Percentiles rank a stretch among this genome's conserved stretches.
Conservation (phyloP, 1,140 invertebrate genomes). For the Oedothorax gibbosus region DNA sequence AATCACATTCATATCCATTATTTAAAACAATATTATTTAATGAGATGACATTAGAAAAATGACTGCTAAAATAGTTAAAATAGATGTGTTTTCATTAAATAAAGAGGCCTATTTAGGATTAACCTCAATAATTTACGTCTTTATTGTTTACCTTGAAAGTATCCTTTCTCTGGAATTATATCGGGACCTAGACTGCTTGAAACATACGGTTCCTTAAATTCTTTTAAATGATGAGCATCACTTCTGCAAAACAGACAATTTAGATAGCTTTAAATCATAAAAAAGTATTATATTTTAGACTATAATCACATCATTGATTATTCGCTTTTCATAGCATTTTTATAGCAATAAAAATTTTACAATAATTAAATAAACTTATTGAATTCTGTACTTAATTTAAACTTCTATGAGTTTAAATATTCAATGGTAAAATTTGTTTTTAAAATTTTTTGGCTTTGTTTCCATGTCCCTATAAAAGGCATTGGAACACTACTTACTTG, state of each 20-base stretch:
- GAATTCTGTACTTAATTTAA: not conserved
- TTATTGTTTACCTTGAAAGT: conserved; percentile 49
- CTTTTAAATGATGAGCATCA: conserved; percentile 30
- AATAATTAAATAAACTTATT: not conserved
- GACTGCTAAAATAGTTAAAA: too few species aligned
- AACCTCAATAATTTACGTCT: too few species aligned
- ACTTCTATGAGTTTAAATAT: not conserved
- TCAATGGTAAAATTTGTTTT: too few species aligned
- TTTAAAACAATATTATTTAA: too few species aligned
- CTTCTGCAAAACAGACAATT: conserved; percentile 26
- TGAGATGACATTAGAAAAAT: too few species aligned
- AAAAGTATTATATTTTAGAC: not conserved
- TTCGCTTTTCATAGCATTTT: not conserved
- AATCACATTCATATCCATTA: too few species aligned
- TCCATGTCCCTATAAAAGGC: not conserved
- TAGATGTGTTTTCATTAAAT: too few species aligned
- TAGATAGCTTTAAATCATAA: not conserved
- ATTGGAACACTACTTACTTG: conserved; percentile 9
- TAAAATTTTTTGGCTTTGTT: not conserved
- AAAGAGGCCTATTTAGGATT: too few species aligned
- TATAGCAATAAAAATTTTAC: not conserved
- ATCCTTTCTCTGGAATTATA: conserved; percentile 57
- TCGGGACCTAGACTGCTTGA: conserved; percentile 51
- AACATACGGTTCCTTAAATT: conserved; percentile 53
- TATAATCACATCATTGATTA: not conserved